Conservation (phyloP, 1,140 invertebrate species). For the Aphelinus atriplicis region DNA sequence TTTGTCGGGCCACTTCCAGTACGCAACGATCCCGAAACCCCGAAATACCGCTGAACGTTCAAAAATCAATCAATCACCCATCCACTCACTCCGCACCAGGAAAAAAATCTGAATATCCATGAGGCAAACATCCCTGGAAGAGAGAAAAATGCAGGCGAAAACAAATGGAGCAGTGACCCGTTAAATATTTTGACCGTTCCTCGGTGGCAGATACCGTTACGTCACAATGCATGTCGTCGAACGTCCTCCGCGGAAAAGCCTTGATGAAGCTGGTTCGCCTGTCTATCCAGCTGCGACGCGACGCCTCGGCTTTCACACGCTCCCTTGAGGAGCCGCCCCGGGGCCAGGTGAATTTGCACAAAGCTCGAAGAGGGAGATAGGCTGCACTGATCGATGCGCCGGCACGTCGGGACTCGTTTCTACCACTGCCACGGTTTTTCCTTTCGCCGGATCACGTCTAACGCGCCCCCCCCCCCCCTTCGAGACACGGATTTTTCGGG, state of each 20-base stretch:
- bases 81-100: background rate
- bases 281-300: conserved; percentile 12
- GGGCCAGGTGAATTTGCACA: conserved; percentile 36
- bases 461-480: too few species aligned
- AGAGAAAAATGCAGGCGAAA: background rate
- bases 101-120: conserved; percentile 5
- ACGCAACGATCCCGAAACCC: background rate
- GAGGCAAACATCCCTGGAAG: background rate
- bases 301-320: conserved; percentile 24
- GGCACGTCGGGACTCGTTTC: too few species aligned
- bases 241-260: conserved; percentile 9
- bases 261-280: conserved; percentile 13
- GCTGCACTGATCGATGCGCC: too few species aligned
- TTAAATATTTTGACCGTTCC: conserved; percentile 29
- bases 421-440: too few species aligned
- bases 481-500: too few species aligned
- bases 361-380: conserved; percentile 7
- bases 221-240: too few species aligned
- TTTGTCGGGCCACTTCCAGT: background rate
- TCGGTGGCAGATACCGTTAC: conserved; percentile 12
- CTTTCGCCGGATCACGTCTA: too few species aligned
- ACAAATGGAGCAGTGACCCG: conserved; percentile 19
- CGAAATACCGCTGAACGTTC: background rate
- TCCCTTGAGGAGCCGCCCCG: background rate
- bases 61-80: background rate